phyloP scores from a whole-genome alignment of 53 echinoderm and acorn worm genomes.

The Henricia sp. region DNA sequence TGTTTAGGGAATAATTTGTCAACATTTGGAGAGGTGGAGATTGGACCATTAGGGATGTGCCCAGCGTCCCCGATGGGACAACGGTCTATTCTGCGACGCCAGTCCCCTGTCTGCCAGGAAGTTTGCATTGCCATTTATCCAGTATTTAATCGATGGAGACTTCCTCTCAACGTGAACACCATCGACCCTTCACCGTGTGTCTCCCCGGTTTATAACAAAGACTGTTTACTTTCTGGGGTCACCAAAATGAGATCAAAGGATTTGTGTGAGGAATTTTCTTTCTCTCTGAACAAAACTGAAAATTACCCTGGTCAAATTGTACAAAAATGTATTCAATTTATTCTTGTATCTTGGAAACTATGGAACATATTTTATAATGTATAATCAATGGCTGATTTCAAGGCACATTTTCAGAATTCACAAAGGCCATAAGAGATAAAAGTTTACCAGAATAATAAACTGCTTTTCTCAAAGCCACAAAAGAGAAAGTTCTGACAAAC shows the following conservation, averaged over 20 bases:
- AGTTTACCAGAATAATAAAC: too few relatives aligned
- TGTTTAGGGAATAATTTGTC: slow-evolving; percentile 22
- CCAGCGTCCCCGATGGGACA: not conserved
- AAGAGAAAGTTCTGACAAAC: too few relatives aligned
- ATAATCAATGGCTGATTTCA: too few relatives aligned
- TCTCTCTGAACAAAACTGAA: too few relatives aligned
- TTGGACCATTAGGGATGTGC: slow-evolving; percentile 41
- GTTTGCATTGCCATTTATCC: slow-evolving; percentile 57
- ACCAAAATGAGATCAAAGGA: not conserved
- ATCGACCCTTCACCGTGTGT: not conserved
- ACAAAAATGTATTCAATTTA: too few relatives aligned
- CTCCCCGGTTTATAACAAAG: not conserved
- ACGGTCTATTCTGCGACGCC: slow-evolving; percentile 26
- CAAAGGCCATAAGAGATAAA: too few relatives aligned
- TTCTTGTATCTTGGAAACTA: too few relatives aligned
- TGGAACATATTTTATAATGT: too few relatives aligned
- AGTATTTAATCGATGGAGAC: slow-evolving; percentile 38
- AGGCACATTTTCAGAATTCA: too few relatives aligned
- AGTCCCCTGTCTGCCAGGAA: slow-evolving; percentile 20
- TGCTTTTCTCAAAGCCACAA: too few relatives aligned
- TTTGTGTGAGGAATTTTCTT: too few relatives aligned
- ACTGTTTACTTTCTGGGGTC: slow-evolving; percentile 10
- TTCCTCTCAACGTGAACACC: slow-evolving; percentile 7
- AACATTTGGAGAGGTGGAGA: not conserved
- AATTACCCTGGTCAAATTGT: too few relatives aligned